Evolutionary conservation across 2,797 vertebrate genomes (phyloP).

Genomic region (Hoplostethus mediterraneus): DNA sequence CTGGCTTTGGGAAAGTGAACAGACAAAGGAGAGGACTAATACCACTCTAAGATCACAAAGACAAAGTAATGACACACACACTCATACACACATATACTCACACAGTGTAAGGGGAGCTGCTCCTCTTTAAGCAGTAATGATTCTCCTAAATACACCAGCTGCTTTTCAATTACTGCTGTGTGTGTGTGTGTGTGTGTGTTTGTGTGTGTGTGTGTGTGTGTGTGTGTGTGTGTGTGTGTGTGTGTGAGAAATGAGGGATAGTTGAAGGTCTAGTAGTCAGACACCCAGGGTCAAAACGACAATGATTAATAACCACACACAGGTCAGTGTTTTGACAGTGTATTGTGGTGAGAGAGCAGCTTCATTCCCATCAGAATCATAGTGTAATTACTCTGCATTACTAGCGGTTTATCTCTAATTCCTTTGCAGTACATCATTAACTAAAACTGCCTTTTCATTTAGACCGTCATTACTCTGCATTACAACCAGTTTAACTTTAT

Average conservation of each 20-base stretch:
- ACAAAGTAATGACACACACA: slow-evolving; percentile 20
- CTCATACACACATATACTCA: slow-evolving; percentile 3
- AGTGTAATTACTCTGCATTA: slow-evolving; percentile 78
- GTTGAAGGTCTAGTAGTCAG: slow-evolving; percentile 68
- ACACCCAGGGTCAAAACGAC: slow-evolving; percentile 59
- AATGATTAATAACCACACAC: slow-evolving; percentile 60
- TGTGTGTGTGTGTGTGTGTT: slow-evolving; percentile 19
- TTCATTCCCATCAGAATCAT: slow-evolving; percentile 72
- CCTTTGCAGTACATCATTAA: slow-evolving; percentile 63
- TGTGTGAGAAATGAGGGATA: slow-evolving; percentile 52
- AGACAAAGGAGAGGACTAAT: slow-evolving; percentile 5
- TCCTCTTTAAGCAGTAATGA: slow-evolving; percentile 62
- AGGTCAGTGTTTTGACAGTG: slow-evolving; percentile 75
- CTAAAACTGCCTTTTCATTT: slow-evolving; percentile 65
- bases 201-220: slow-evolving; percentile 26
- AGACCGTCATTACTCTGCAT: slow-evolving; percentile 64
- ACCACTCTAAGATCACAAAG: slow-evolving; percentile 28
- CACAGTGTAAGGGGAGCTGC: slow-evolving; percentile 62
- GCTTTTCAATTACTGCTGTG: slow-evolving; percentile 72
- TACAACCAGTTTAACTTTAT: slow-evolving; percentile 59
- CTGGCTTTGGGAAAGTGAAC: no score
- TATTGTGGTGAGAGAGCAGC: slow-evolving; percentile 33
- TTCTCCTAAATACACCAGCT: slow-evolving; percentile 71
- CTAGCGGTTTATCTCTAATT: slow-evolving; percentile 76
- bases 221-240: slow-evolving; percentile 42